Percentiles rank a stretch among this genome's conserved stretches.
phyloP scores from a whole-genome alignment of 2,113 vertebrate species.

The Panthera tigris region DNA sequence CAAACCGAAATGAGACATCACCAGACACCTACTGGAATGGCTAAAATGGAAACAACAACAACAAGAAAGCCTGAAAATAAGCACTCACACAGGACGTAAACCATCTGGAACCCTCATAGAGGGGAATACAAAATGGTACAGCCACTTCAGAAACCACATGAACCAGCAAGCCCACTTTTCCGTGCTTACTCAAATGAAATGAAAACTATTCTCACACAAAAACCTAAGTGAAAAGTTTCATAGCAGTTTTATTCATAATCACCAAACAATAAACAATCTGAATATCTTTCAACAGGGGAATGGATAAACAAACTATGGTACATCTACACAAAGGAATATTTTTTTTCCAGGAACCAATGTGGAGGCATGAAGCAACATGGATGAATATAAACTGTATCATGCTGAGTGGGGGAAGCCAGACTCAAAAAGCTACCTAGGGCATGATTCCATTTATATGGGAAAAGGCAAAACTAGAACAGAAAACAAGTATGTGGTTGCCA shows the following conservation, averaged over 20 bases:
- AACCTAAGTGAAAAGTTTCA: background rate
- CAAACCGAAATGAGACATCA: background rate
- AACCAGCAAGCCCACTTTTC: background rate
- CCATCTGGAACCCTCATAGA: background rate
- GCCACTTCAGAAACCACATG: background rate
- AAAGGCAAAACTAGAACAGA: background rate
- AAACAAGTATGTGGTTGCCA: background rate
- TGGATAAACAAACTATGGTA: background rate
- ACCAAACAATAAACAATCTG: background rate
- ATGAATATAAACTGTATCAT: background rate
- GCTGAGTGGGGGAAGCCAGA: background rate
- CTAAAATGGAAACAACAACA: background rate
- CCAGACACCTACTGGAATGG: background rate
- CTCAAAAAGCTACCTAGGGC: background rate
- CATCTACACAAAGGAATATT: background rate
- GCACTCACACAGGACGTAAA: background rate
- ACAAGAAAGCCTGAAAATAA: background rate
- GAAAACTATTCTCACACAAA: background rate
- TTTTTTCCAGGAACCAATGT: background rate
- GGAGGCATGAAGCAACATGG: background rate
- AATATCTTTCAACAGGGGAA: background rate
- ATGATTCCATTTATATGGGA: background rate
- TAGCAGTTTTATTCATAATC: background rate
- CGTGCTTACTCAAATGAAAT: background rate
- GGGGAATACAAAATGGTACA: background rate